Evolutionary conservation across 2,888 invertebrate species (phyloP).

Genomic region (Plagiodera versicolora): DNA sequence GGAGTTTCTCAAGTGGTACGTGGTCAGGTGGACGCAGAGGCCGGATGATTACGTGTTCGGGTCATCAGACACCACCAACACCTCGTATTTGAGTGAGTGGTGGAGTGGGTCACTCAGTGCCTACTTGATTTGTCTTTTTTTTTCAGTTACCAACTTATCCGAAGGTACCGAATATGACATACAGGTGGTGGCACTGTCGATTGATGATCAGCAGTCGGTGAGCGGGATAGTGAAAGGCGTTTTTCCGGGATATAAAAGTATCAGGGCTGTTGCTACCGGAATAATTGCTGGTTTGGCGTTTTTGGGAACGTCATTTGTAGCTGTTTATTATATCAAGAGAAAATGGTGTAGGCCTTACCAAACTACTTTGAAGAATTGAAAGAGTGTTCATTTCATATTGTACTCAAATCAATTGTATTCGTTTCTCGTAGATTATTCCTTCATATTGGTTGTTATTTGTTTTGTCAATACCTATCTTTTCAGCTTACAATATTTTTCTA

Average conservation of each 20-base stretch:
- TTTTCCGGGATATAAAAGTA: slow-evolving; percentile 71
- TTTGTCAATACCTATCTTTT: too few relatives aligned
- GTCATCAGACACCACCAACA: slow-evolving; percentile 69
- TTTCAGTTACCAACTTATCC: slow-evolving; percentile 67
- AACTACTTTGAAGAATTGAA: slow-evolving; percentile 15
- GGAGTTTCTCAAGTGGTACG: slow-evolving; percentile 63
- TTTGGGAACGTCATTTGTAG: slow-evolving; percentile 65
- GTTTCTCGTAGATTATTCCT: too few relatives aligned
- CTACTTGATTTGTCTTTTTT: background rate
- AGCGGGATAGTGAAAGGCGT: slow-evolving; percentile 65
- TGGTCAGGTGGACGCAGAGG: slow-evolving; percentile 69
- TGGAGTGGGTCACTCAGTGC: background rate
- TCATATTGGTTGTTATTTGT: too few relatives aligned
- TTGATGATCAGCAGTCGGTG: slow-evolving; percentile 63
- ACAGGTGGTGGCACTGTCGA: slow-evolving; percentile 69
- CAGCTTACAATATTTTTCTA: too few relatives aligned
- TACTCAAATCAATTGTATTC: too few relatives aligned
- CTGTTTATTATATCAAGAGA: slow-evolving; percentile 61
- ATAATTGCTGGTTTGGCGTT: slow-evolving; percentile 71
- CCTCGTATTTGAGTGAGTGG: slow-evolving; percentile 60
- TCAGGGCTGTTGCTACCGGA: slow-evolving; percentile 72
- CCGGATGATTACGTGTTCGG: slow-evolving; percentile 65
- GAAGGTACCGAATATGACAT: slow-evolving; percentile 76
- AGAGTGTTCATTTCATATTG: background rate
- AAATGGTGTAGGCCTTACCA: slow-evolving; percentile 31